Evolutionary conservation across 2,888 invertebrate genomes (phyloP).

Genomic region (Linnaemya tessellans): DNA sequence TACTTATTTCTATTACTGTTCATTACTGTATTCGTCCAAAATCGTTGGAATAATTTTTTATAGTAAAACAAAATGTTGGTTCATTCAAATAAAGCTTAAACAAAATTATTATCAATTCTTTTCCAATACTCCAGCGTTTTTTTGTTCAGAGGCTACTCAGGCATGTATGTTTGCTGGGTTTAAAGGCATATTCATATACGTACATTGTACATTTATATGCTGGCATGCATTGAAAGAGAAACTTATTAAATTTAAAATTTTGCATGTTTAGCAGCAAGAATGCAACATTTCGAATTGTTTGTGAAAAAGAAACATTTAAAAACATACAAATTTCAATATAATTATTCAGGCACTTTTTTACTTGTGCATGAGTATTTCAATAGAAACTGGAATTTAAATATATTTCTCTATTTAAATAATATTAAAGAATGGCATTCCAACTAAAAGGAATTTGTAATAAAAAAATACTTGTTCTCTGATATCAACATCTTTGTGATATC

Average conservation of each 20-base stretch:
- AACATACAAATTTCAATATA: neutral
- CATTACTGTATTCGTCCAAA: too few relatives aligned
- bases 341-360: neutral
- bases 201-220: too few relatives aligned
- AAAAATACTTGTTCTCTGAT: neutral
- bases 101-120: too few relatives aligned
- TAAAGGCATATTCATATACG: neutral
- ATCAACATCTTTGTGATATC: constrained; percentile 16
- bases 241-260: neutral
- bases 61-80: too few relatives aligned
- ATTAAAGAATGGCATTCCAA: neutral
- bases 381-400: neutral
- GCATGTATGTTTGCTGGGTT: neutral
- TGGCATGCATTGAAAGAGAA: neutral
- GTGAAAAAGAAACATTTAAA: neutral
- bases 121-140: too few relatives aligned
- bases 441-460: neutral
- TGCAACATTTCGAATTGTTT: neutral
- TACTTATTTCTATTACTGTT: too few relatives aligned
- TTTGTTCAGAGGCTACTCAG: neutral
- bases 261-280: neutral
- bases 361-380: neutral
- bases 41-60: too few relatives aligned
- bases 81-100: too few relatives aligned
- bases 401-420: neutral